phyloP scores from a whole-genome alignment of 2,113 vertebrate species.

The Ranitomeya imitator region DNA sequence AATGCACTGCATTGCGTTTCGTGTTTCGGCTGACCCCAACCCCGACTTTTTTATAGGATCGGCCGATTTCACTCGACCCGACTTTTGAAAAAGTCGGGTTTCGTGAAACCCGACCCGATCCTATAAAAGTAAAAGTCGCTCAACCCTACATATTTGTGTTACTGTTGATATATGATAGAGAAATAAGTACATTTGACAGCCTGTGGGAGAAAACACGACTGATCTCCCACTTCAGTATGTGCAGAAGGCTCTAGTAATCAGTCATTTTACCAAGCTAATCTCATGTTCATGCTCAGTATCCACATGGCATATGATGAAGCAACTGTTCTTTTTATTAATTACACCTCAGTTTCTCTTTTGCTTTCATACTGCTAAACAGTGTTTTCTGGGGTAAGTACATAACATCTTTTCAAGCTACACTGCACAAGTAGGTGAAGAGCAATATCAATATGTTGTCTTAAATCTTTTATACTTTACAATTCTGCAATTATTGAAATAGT shows the following conservation, averaged over 20 bases:
- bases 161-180: constrained; percentile 14
- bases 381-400: constrained; percentile 39
- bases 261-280: constrained; percentile 44
- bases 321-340: constrained; percentile 51
- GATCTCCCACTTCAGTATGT: constrained; percentile 6
- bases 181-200: constrained; percentile 23
- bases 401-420: neutral
- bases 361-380: constrained; percentile 15
- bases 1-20: no score
- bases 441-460: neutral
- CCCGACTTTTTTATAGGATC: no score
- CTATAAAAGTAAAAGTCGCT: no score
- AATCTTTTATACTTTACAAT: neutral
- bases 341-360: constrained; percentile 16
- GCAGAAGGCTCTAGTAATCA: constrained; percentile 38
- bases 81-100: no score
- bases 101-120: no score
- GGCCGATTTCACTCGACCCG: no score
- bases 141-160: neutral
- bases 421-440: neutral
- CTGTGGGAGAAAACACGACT: constrained; percentile 12
- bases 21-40: no score
- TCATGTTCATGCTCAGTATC: constrained; percentile 28
- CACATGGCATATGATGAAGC: constrained; percentile 44
- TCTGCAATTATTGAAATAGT: no score